These are phyloP conservation scores for Pangasianodon hypophthalmus DNA, from an alignment of 2,113 vertebrate species.

Conservation along the genomic window DNA sequence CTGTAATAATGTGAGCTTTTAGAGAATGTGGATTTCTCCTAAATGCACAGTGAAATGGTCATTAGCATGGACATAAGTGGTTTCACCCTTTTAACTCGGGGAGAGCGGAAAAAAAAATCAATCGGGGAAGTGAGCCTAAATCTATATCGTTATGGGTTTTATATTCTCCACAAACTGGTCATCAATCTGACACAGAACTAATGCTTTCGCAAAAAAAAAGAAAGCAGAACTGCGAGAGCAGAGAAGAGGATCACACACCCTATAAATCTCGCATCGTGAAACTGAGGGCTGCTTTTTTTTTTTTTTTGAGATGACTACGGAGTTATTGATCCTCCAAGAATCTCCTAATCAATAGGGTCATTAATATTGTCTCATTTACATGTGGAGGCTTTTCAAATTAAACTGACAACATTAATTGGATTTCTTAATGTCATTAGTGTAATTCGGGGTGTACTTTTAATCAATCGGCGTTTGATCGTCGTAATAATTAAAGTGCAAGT, in stretches of 20 bases:
- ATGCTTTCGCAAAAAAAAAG: constrained; percentile 45
- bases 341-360: constrained; percentile 35
- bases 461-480: constrained; percentile 25
- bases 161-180: constrained; percentile 70
- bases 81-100: constrained; percentile 75
- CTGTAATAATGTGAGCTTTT: constrained; percentile 76
- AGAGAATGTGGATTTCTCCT: constrained; percentile 73
- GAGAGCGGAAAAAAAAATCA: constrained; percentile 68
- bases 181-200: constrained; percentile 69
- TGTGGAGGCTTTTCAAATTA: constrained; percentile 10
- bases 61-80: constrained; percentile 79
- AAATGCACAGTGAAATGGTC: constrained; percentile 73
- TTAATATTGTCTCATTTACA: constrained; percentile 47
- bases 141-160: constrained; percentile 74
- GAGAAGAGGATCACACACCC: background rate
- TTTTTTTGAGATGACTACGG: constrained; percentile 1
- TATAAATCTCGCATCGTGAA: background rate
- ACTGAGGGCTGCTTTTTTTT: background rate
- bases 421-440: constrained; percentile 37
- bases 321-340: constrained; percentile 12
- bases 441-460: constrained; percentile 22
- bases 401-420: constrained; percentile 41
- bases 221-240: background rate
- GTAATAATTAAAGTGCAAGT: constrained; percentile 3
- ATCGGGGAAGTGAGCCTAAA: constrained; percentile 74